Percentiles rank a stretch among this genome's conserved stretches.
Evolutionary conservation across 2,888 invertebrate species (phyloP).

Genomic region (Saturnia pavonia): DNA sequence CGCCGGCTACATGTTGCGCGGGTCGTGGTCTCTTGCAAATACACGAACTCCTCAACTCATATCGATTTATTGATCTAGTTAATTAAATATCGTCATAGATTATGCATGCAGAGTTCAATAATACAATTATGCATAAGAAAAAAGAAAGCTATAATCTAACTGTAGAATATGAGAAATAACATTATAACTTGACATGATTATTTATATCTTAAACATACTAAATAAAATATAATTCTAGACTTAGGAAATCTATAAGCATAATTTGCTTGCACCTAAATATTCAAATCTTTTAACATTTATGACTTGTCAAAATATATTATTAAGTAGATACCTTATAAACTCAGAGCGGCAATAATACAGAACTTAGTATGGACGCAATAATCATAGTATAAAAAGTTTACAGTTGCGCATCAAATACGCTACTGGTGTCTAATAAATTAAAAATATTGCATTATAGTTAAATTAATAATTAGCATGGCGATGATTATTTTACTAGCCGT

Average conservation of each 20-base stretch:
- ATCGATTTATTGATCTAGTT: slow-evolving; percentile 14
- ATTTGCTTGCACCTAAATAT: not conserved
- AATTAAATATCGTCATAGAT: not conserved
- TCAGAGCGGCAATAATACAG: not conserved
- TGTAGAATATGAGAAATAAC: no score
- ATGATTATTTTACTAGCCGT: not conserved
- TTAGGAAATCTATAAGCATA: not conserved
- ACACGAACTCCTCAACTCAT: slow-evolving; percentile 32
- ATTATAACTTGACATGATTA: no score
- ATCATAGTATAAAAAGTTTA: not conserved
- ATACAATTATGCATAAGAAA: slow-evolving; percentile 3
- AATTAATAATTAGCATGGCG: not conserved
- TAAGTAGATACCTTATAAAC: not conserved
- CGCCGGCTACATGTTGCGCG: slow-evolving; percentile 64
- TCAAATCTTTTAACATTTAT: not conserved
- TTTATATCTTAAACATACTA: no score
- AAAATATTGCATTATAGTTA: not conserved
- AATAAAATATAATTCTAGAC: no score
- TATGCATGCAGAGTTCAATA: not conserved
- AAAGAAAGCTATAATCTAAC: not conserved
- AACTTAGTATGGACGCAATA: not conserved
- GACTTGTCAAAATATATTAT: not conserved
- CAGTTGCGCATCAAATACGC: no score
- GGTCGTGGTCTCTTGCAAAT: slow-evolving; percentile 65
- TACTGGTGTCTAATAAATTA: not conserved